These are phyloP conservation scores for Anadara kagoshimensis DNA, from an alignment of 1,140 invertebrate genomes.

Conservation along the genomic window DNA sequence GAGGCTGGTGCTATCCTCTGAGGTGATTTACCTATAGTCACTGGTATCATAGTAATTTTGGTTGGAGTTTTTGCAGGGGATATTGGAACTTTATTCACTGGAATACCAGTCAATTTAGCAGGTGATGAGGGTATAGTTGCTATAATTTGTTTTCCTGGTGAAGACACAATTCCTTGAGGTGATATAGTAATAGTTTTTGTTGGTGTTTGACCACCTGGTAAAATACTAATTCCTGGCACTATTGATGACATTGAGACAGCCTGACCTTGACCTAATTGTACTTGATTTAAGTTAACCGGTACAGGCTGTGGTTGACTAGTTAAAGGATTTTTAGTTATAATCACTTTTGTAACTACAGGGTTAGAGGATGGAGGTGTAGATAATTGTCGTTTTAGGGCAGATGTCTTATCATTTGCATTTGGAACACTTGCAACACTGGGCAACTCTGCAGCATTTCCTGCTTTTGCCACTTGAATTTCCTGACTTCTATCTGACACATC, in stretches of 20 bases:
- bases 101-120: constrained; percentile 32
- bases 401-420: constrained; percentile 2
- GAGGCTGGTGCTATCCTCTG: constrained; percentile 67
- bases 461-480: no score
- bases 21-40: constrained; percentile 70
- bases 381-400: constrained; percentile 33
- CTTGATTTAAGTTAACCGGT: constrained; percentile 51
- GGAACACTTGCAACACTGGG: constrained; percentile 21
- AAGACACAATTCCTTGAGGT: constrained; percentile 73
- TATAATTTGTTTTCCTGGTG: constrained; percentile 60
- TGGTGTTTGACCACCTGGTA: constrained; percentile 65
- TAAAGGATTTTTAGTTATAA: constrained; percentile 76
- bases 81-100: constrained; percentile 67
- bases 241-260: constrained; percentile 35
- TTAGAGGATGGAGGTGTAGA: constrained; percentile 23
- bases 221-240: constrained; percentile 36
- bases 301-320: constrained; percentile 65
- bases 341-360: constrained; percentile 77
- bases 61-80: constrained; percentile 70
- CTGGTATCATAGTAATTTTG: constrained; percentile 73
- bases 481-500: no score
- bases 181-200: constrained; percentile 82
- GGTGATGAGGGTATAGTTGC: constrained; percentile 43
- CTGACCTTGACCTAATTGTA: constrained; percentile 27
- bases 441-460: background rate